A percentile compares a stretch with the other conserved stretches of the same genome.
Evolutionary conservation across 2,888 invertebrate genomes (phyloP).

Genomic region (Lithophane socia): DNA sequence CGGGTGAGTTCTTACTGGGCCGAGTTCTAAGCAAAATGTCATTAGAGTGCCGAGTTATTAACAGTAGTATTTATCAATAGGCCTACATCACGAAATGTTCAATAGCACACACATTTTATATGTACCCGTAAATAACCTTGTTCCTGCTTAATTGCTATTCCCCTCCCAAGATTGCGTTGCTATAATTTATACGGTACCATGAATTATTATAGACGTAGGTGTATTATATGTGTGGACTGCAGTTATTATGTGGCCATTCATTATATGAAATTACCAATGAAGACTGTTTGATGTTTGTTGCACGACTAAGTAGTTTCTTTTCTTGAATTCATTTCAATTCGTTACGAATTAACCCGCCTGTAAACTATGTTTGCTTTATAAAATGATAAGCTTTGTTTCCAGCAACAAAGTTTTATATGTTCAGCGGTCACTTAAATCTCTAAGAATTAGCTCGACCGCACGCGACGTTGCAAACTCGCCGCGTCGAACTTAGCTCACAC

Average conservation of each 20-base stretch:
- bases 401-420: conserved; percentile 31
- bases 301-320: background rate
- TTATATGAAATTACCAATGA: conserved; percentile 49
- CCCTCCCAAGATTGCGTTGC: conserved; percentile 78
- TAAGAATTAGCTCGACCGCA: conserved; percentile 46
- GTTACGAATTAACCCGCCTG: conserved; percentile 1
- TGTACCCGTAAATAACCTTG: conserved; percentile 80
- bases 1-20: background rate
- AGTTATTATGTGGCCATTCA: conserved; percentile 67
- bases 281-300: conserved; percentile 30
- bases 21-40: conserved; percentile 27
- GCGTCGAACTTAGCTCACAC: conserved; percentile 53
- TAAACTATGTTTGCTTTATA: conserved; percentile 8
- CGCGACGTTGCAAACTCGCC: conserved; percentile 36
- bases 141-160: conserved; percentile 81
- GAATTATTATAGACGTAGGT: conserved; percentile 77
- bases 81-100: conserved; percentile 68
- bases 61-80: conserved; percentile 51
- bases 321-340: background rate
- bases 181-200: conserved; percentile 81
- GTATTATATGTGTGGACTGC: conserved; percentile 72
- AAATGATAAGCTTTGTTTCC: conserved; percentile 27
- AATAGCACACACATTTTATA: conserved; percentile 67
- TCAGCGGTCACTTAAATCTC: conserved; percentile 36
- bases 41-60: conserved; percentile 26